Evolutionary conservation across 1,140 invertebrate species (phyloP), one percentile per base, ranked within the genome.

Genomic region (Trigoniulus corallinus): DNA sequence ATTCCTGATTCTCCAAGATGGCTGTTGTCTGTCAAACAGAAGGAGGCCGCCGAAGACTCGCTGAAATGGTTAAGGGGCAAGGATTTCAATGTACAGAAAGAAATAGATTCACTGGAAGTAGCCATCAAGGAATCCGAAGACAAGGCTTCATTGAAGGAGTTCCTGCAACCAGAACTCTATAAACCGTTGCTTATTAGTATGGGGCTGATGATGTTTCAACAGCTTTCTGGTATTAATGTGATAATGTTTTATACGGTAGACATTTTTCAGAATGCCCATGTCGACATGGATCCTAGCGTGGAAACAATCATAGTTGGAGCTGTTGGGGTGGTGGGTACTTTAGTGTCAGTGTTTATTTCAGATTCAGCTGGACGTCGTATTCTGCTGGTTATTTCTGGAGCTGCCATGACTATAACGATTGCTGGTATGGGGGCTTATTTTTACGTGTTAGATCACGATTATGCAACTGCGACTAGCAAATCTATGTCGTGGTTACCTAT

Each of bases 401-500:
- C 73, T 0, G 57, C 75, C n/a, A 75, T 74, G 0, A 66, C 67
- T 1, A 1, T 72, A 1, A 71, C 72, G 0, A 65, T 80, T 50
- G 58, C 75, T n/a, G 63, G 64, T 0, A 54, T 80, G 12, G 72
- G 68, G 58, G 10, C 60, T 1, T 74, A 74, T 53, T 53, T 74
- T 1, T 67, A 74, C 52, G 69, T 74, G 10, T 62, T 71, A 23
- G 64, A 74, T 4, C 29, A 22, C 21, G 53, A 54, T 40, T 3
- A 47, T 3, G 53, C 53, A 45, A 12, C 48, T n/a, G 47, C 51
- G 2, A 3, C 51, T 56, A 10, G 18, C 12, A n/a, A n/a, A n/a
- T n/a, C n/a, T n/a, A 65, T 84, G 22, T 74, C 72, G 1, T 83
- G 78, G 77, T 60, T 88, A 34, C 82, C 86, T 0, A 61, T 89